phyloP scores from a whole-genome alignment of 2,888 invertebrate species.

The Aphelenchoides bicaudatus region DNA sequence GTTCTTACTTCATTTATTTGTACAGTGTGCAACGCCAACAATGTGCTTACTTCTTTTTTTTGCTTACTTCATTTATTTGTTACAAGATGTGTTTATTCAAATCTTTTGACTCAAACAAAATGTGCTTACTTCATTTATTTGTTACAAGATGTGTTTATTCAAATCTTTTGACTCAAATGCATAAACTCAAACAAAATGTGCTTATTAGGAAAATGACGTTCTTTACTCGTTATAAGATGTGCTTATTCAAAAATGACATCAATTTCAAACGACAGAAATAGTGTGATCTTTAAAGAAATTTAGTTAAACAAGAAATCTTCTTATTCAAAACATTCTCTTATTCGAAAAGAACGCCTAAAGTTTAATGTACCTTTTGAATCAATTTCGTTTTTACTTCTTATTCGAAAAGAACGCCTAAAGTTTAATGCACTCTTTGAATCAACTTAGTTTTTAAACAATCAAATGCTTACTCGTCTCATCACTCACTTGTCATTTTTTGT shows the following conservation, averaged over 20 bases:
- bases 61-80: too few relatives aligned
- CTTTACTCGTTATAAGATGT: neutral
- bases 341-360: neutral
- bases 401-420: conserved; percentile 3
- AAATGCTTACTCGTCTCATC: too few relatives aligned
- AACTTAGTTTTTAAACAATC: too few relatives aligned
- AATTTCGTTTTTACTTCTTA: neutral
- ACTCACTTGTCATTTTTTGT: too few relatives aligned
- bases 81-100: neutral
- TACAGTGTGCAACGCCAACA: too few relatives aligned
- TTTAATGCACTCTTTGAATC: too few relatives aligned
- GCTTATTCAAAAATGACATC: too few relatives aligned
- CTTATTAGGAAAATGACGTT: neutral
- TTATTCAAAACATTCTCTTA: neutral
- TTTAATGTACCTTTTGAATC: neutral
- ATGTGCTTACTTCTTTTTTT: too few relatives aligned
- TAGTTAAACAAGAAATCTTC: conserved; percentile 3
- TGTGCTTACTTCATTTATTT: too few relatives aligned
- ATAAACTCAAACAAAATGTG: neutral
- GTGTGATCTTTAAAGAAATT: neutral
- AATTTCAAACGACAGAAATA: neutral
- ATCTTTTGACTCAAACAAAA: neutral
- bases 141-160: neutral
- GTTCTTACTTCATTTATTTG: too few relatives aligned
- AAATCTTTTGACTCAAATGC: neutral